phyloP scores from a whole-genome alignment of 2,888 invertebrate species.

The Tenthredo scrophulariae region DNA sequence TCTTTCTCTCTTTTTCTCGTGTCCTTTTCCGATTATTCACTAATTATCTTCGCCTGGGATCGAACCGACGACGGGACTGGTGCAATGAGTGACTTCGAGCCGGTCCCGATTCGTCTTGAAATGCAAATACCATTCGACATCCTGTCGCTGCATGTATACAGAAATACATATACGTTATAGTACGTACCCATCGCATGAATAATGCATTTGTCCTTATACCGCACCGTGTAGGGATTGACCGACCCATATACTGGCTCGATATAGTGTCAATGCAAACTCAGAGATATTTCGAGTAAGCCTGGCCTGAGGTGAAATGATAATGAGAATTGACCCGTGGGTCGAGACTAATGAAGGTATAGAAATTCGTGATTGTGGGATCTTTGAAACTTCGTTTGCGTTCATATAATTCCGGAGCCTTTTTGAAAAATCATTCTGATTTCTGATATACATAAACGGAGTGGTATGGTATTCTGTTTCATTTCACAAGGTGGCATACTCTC shows the following conservation, averaged over 20 bases:
- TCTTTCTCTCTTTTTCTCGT: background rate
- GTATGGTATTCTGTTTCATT: background rate
- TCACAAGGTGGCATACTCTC: background rate
- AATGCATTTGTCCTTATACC: constrained; percentile 1
- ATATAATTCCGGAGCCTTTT: too few relatives aligned
- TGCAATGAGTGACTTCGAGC: background rate
- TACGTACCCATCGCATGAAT: constrained; percentile 18
- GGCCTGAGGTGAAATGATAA: background rate
- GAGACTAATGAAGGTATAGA: background rate
- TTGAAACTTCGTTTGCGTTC: background rate
- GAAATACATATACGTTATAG: background rate
- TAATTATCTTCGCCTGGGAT: background rate
- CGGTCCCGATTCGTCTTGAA: constrained; percentile 11
- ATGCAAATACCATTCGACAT: constrained; percentile 37
- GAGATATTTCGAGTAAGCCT: background rate
- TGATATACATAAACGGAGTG: background rate
- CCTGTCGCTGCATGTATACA: too few relatives aligned
- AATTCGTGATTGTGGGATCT: background rate
- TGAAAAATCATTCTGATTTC: background rate
- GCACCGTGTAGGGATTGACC: constrained; percentile 27
- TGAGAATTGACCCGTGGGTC: background rate
- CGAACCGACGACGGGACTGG: background rate
- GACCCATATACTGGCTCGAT: background rate
- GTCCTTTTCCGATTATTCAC: background rate
- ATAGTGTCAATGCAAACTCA: background rate